Percentiles rank a stretch among this genome's conserved stretches.
Evolutionary conservation across 2,888 invertebrate species (phyloP).

Genomic region (Machimus atricapillus): DNA sequence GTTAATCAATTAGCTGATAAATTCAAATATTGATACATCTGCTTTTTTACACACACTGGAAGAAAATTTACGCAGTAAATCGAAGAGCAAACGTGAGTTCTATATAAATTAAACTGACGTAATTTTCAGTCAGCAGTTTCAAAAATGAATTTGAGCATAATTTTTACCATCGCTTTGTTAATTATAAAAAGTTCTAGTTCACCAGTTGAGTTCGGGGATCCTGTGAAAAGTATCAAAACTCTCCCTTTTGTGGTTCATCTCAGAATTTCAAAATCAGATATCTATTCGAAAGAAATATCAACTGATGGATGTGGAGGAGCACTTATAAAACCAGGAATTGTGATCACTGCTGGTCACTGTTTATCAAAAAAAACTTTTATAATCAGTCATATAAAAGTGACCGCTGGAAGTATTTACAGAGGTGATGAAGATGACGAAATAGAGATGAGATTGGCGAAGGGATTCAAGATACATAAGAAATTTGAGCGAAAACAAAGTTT

Average conservation of each 20-base stretch:
- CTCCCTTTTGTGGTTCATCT: not conserved
- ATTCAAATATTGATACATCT: not conserved
- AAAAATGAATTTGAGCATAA: not conserved
- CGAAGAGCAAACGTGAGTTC: not conserved
- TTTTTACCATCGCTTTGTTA: not conserved
- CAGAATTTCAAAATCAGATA: not conserved
- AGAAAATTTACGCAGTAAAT: not conserved
- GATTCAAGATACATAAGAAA: not conserved
- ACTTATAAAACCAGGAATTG: not conserved
- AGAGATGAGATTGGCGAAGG: not conserved
- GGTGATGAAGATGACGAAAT: not conserved
- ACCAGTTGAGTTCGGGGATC: not conserved
- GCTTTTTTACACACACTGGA: not conserved
- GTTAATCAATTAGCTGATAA: not conserved
- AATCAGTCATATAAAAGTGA: not conserved
- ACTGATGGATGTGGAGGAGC: not conserved
- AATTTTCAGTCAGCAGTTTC: not conserved
- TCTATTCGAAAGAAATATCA: not conserved
- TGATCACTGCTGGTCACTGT: not conserved
- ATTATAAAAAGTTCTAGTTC: not conserved
- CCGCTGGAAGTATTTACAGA: not conserved
- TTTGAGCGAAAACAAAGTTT: not conserved
- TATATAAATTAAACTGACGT: not conserved
- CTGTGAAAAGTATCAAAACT: not conserved
- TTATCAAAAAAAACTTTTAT: not conserved